Evolutionary conservation across 2,113 vertebrate genomes (phyloP), one percentile per base, ranked within the genome.

Genomic region (Myrmecophaga tridactyla): DNA sequence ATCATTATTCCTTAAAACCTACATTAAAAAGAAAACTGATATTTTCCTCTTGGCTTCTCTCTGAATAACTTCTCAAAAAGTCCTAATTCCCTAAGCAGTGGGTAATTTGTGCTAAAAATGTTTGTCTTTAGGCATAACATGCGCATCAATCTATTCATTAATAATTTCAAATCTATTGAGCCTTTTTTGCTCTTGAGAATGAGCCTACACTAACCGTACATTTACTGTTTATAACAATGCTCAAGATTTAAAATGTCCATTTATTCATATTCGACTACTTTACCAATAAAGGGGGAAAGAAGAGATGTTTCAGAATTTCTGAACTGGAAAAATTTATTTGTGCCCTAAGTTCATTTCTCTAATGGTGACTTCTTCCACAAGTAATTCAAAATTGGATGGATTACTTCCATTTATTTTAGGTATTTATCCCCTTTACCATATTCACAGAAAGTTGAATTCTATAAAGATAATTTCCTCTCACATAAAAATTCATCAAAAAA

Each of bases 231-330:
- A 85, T 46, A 88, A 75, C 46, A 34, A 88, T 31, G 6, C 41
- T 88, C n/a, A 88, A 94, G n/a, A 92, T 91, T 94, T 93, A 76
- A 94, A 88, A 92, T 63, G 27, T 56, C 43, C 76, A 90, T 90
- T 84, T 4, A 84, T 70, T 31, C 36, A 15, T 67, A 82, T 31
- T 92, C 85, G 69, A 15, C 60, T 13, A 77, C 21, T 89, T 58
- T 58, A 25, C 31, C 7, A 77, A 29, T 17, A 58, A 46, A 13
- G 31, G 14, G 21, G 39, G 15, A 75, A 73, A 46, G 85, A 46
- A 15, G 21, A 13, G 73, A 72, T 88, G n/a, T n/a, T n/a, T 78
- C 46, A 56, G 41, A 81, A 69, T 73, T 85, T 93, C 65, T 92
- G 46, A 88, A 89, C 43, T 92, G 17, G 48, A 76, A 21, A 90